A percentile compares a stretch with the other conserved stretches of the same genome.
phyloP scores from a whole-genome alignment of 2,797 vertebrate genomes.

The Iguana delicatissima region DNA sequence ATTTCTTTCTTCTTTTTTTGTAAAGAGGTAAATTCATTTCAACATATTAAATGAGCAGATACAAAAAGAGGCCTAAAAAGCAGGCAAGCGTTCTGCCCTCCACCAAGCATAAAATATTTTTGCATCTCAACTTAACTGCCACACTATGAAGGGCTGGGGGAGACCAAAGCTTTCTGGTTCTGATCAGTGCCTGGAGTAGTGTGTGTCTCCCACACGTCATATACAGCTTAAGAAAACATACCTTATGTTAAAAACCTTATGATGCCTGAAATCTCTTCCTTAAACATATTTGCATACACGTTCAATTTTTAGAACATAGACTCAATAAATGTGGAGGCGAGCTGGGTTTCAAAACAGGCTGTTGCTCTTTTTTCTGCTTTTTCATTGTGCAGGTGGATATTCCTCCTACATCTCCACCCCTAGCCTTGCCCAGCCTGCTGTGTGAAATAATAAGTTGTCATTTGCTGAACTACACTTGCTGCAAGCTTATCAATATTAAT shows the following conservation, averaged over 20 bases:
- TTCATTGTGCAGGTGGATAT: conserved; percentile 35
- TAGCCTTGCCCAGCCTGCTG: conserved; percentile 39
- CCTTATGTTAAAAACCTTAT: not conserved
- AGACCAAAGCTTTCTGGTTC: not conserved
- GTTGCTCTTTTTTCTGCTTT: conserved; percentile 1
- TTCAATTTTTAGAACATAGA: not conserved
- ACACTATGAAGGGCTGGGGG: not conserved
- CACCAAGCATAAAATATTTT: not conserved
- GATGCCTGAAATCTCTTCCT: not conserved
- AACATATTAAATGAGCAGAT: not conserved
- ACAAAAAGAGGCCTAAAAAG: not conserved
- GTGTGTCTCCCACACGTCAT: not conserved
- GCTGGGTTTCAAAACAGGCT: not conserved
- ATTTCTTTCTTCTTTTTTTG: not conserved
- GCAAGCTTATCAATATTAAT: conserved; percentile 78
- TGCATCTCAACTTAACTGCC: not conserved
- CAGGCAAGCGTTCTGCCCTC: not conserved
- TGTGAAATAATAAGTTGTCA: conserved; percentile 60
- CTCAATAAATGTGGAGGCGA: not conserved
- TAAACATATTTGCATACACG: not conserved
- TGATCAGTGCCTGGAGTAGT: not conserved
- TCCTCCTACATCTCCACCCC: conserved; percentile 18
- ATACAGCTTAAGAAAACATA: not conserved
- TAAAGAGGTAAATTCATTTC: not conserved
- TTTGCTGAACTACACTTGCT: conserved; percentile 66